Percentiles rank a stretch among this genome's conserved stretches.
These are phyloP conservation scores for Dolichotis patagonum DNA, from an alignment of 2,113 vertebrate genomes.

Conservation along the genomic window DNA sequence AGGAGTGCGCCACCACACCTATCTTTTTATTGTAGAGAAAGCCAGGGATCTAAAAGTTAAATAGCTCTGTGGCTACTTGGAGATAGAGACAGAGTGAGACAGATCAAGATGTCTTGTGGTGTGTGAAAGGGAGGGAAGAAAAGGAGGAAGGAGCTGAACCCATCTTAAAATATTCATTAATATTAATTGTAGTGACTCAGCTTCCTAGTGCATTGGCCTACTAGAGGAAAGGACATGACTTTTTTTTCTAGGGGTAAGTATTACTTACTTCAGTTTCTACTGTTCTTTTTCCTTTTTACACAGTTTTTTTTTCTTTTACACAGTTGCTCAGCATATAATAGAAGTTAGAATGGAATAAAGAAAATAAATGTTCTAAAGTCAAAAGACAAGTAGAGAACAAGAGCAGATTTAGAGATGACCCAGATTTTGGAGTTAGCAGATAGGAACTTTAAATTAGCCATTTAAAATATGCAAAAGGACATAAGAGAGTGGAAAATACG, in stretches of 20 bases:
- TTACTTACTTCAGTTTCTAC: not conserved
- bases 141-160: not conserved
- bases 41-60: not conserved
- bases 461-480: not conserved
- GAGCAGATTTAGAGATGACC: not conserved
- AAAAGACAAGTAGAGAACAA: not conserved
- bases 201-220: not conserved
- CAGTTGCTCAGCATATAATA: not conserved
- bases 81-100: not conserved
- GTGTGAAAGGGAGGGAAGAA: not conserved
- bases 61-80: not conserved
- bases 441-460: not conserved
- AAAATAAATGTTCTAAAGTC: not conserved
- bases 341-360: not conserved
- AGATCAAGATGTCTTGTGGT: not conserved
- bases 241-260: not conserved
- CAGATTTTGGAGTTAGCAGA: not conserved
- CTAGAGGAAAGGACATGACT: not conserved
- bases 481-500: not conserved
- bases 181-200: not conserved
- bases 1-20: too few species aligned
- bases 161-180: not conserved
- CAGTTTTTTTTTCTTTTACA: not conserved
- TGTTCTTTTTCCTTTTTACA: not conserved
- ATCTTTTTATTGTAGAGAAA: not conserved